A percentile compares a stretch with the other conserved stretches of the same genome.
phyloP scores from a whole-genome alignment of 2,797 vertebrate species.

The Buceros bicornis region DNA sequence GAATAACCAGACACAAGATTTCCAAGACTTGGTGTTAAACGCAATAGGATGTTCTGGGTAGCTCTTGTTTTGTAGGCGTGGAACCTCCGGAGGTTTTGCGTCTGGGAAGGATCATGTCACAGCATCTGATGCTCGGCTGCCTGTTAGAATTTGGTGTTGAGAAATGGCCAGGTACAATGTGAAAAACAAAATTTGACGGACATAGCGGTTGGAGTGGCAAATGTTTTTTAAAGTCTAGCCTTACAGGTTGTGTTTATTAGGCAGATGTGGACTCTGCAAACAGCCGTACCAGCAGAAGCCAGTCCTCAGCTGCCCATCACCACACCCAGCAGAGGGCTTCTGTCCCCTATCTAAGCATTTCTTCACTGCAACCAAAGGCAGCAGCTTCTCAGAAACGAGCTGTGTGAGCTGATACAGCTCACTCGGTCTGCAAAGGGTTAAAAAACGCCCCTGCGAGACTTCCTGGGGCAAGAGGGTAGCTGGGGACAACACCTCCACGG shows the following conservation, averaged over 20 bases:
- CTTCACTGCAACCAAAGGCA: neutral
- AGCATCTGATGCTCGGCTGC: conserved; percentile 31
- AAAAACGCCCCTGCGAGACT: neutral
- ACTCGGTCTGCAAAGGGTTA: neutral
- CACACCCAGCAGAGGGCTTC: neutral
- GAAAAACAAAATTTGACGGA: neutral
- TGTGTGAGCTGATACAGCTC: neutral
- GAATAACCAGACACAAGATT: conserved; percentile 12
- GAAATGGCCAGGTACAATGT: conserved; percentile 13
- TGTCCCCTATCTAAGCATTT: neutral
- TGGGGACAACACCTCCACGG: neutral
- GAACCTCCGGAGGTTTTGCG: neutral
- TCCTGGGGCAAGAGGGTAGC: neutral
- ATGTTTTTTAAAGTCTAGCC: neutral
- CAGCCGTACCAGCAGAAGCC: neutral
- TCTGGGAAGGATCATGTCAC: conserved; percentile 51
- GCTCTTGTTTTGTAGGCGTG: conserved; percentile 24
- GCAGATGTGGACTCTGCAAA: neutral
- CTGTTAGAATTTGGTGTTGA: conserved; percentile 10
- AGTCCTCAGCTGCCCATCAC: neutral
- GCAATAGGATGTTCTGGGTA: conserved; percentile 62
- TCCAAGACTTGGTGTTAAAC: conserved; percentile 35
- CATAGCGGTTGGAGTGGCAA: neutral
- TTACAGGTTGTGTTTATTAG: neutral
- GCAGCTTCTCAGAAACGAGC: neutral